Evolutionary conservation across 2,888 invertebrate genomes (phyloP), one percentile per base, ranked within the genome.

Genomic region (Mythimna impura): DNA sequence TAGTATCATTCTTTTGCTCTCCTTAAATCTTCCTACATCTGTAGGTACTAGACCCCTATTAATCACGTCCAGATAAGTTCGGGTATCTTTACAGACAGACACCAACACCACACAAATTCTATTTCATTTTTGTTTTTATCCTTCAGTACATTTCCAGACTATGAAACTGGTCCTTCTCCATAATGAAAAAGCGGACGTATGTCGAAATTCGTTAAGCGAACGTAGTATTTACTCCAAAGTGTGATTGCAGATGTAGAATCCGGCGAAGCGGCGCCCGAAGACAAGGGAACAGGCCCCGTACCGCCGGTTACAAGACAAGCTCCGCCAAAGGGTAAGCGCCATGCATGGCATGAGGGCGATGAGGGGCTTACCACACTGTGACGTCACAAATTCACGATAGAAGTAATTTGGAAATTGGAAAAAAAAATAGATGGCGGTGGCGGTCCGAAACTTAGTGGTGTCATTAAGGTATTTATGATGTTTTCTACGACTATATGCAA

Each of bases 211-310:
- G 9, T 40, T 20, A 30, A 17, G 20, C 30, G 54, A 68, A 22
- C 12, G 20, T 22, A 61, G 34, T 81, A 66, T 55, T 69, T n/a
- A 76, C 43, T 70, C 68, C 25, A 69, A 77, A 58, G 76, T 91
- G 68, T 93, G 83, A 86, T 95, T 95, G 69, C 95, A 95, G 95
- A 95, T 94, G 87, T 94, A 93, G 94, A 94, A 84, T 80, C 84
- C 87, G 92, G 92, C 76, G 89, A 88, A 78, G 86, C 87, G 54
- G 88, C 81, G 74, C 64, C 87, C 69, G 84, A 88, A 58, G 62
- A 66, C 40, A 90, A 91, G 78, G 88, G 86, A 76, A 90, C 85
- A 61, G 87, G 87, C 40, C 87, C 87, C 64, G 77, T 86, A 1
- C 47, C 36, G 8, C 80, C 74, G 20, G 80, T 73, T 47, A 5